Conservation (phyloP, 2,888 invertebrate genomes). For the Polymixis flavicincta region DNA sequence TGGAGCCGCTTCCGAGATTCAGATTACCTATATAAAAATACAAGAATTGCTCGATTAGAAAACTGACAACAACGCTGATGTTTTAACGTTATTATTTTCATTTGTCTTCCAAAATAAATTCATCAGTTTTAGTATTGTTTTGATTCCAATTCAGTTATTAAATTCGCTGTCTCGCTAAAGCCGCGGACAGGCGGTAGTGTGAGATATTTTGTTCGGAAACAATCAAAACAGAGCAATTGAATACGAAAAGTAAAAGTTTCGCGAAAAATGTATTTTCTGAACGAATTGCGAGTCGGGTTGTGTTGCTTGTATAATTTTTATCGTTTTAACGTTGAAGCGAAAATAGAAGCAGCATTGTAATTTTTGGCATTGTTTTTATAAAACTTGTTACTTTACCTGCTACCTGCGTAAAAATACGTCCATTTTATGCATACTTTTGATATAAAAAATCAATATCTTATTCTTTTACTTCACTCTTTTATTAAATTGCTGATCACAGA, state of each 20-base stretch:
- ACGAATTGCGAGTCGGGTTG: conserved; percentile 15
- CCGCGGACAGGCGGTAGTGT: neutral
- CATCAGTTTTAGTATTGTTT: conserved; percentile 10
- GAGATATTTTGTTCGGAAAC: conserved; percentile 37
- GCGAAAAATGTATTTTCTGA: conserved; percentile 41
- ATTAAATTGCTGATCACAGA: neutral
- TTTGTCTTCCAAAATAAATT: conserved; percentile 22
- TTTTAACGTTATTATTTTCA: conserved; percentile 6
- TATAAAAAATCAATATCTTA: neutral
- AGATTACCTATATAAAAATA: too few species aligned
- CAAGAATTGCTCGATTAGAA: too few species aligned
- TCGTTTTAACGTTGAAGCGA: conserved; percentile 28
- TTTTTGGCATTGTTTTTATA: conserved; percentile 32
- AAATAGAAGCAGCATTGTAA: conserved; percentile 24
- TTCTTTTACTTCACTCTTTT: neutral
- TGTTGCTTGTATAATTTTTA: conserved; percentile 62
- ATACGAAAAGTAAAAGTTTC: conserved; percentile 31
- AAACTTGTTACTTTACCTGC: neutral
- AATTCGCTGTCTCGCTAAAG: conserved; percentile 22
- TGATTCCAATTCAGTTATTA: conserved; percentile 34
- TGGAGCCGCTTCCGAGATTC: too few species aligned
- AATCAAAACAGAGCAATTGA: conserved; percentile 27
- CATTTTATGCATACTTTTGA: neutral
- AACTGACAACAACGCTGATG: neutral
- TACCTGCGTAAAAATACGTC: neutral